Base-by-base conservation (phyloP, 2,113 vertebrate genomes). In the Brachyhypopomus gauderio region DNA sequence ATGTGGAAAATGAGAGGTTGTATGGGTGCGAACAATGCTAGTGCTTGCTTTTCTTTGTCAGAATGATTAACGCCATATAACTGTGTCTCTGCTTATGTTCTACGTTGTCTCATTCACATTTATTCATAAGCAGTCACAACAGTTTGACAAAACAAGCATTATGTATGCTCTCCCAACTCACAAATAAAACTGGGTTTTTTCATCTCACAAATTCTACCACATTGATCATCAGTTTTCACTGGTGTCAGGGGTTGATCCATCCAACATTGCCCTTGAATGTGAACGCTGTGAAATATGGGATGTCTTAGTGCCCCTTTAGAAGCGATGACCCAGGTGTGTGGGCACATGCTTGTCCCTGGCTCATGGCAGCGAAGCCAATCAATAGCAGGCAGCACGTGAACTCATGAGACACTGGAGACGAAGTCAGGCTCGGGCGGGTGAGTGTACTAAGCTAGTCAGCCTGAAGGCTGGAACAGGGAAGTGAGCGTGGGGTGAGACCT, bases 1-100 rank as follows among this genome's bases (percentile, higher is more conserved):
- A 78, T 14, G 36, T 59, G 64, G 74, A 71, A 80, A 84, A 70
- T 72, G 45, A 58, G 78, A 75, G 78, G 69, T 74, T 72, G 52
- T 56, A 19, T 59, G 69, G 59, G 59, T 67, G 55, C 62, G 69
- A 62, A 41, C 27, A 64, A 41, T 25, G 19, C 23, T 1, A 5
- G 17, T 45, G 62, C 55, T 71, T 45, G 36, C 25, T n/a, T 45
- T 41, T 69, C 27, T 73, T 73, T 73, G 70, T 78, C 41, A 80
- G 38, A 52, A 71, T 80, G 45, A 80, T 73, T 52, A 52, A 52
- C 45, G 12, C 14, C 52, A 63, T 52, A 72, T 80, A 45, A 74
- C 74, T 80, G 63, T 56, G 71, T 38, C 60, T 66, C 59, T 60
- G 22, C 41, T 55, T 20, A 74, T 74, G 56, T 52, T 67, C 64